Percentiles rank a stretch among this genome's conserved stretches.
Conservation (phyloP, 2,797 vertebrate species). For the Natrix natrix region DNA sequence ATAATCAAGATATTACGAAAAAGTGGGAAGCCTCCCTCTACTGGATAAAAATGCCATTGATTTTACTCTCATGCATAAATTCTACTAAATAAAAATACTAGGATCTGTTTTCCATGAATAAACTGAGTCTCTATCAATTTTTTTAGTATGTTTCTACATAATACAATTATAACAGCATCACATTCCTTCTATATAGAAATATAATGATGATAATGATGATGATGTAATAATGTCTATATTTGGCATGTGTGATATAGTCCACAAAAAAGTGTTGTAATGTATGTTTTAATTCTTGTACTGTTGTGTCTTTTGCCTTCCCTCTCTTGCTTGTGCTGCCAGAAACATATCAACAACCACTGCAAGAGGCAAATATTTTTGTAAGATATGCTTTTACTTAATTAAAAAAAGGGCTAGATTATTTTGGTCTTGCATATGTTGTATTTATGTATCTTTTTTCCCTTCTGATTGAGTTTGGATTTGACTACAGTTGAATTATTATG, state of each 20-base stretch:
- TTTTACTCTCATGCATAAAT: not conserved
- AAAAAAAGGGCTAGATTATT: not conserved
- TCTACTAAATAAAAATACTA: not conserved
- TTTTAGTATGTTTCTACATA: not conserved
- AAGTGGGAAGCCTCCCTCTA: constrained; percentile 1
- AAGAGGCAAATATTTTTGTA: not conserved
- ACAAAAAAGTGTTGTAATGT: not conserved
- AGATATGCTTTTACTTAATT: not conserved
- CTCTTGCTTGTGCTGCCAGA: not conserved
- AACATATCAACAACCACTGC: not conserved
- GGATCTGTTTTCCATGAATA: not conserved
- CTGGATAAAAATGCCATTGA: not conserved
- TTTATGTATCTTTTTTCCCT: not conserved
- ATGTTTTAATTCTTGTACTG: not conserved
- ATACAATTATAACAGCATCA: not conserved
- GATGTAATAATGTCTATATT: not conserved
- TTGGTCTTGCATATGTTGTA: not conserved
- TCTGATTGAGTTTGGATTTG: not conserved
- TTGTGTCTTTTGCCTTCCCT: not conserved
- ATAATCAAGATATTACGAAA: not conserved
- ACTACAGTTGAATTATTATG: not conserved
- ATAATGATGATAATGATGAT: not conserved
- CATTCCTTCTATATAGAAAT: not conserved
- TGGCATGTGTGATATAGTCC: not conserved
- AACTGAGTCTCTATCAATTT: not conserved